Percentiles rank a stretch among this genome's conserved stretches.
These are phyloP conservation scores for Acronicta alni DNA, from an alignment of 2,888 invertebrate species.

Conservation along the genomic window DNA sequence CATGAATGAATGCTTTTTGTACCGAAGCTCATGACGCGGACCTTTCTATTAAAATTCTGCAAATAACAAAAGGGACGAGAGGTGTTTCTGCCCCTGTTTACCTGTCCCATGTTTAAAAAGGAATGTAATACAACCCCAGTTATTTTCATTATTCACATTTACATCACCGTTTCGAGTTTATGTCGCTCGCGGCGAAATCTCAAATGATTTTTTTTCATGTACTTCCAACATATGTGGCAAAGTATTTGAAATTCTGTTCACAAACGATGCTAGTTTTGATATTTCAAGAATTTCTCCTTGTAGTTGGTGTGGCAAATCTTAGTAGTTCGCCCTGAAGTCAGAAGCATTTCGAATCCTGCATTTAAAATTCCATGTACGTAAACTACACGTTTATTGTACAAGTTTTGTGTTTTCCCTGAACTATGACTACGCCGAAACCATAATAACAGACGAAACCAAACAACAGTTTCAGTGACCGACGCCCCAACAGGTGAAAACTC, in stretches of 20 bases:
- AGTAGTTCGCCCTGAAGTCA: not conserved
- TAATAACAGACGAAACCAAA: constrained; percentile 40
- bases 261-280: constrained; percentile 1
- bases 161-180: constrained; percentile 68
- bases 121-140: constrained; percentile 85
- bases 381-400: constrained; percentile 12
- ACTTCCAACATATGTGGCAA: constrained; percentile 1
- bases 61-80: constrained; percentile 81
- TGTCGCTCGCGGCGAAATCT: constrained; percentile 38
- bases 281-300: constrained; percentile 1
- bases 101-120: constrained; percentile 80
- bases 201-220: constrained; percentile 29
- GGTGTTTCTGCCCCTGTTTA: constrained; percentile 79
- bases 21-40: constrained; percentile 58
- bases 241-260: constrained; percentile 23
- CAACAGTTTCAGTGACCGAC: constrained; percentile 39
- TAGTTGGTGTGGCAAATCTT: not conserved
- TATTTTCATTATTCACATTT: constrained; percentile 84
- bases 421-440: constrained; percentile 20
- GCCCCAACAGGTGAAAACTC: constrained; percentile 60
- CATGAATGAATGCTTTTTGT: constrained; percentile 48
- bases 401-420: constrained; percentile 20
- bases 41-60: constrained; percentile 87
- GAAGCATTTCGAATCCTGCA: not conserved
- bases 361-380: constrained; percentile 18